A percentile compares a stretch with the other conserved stretches of the same genome.
Conservation (phyloP, 2,797 vertebrate species). For the Eulemur coronatus region DNA sequence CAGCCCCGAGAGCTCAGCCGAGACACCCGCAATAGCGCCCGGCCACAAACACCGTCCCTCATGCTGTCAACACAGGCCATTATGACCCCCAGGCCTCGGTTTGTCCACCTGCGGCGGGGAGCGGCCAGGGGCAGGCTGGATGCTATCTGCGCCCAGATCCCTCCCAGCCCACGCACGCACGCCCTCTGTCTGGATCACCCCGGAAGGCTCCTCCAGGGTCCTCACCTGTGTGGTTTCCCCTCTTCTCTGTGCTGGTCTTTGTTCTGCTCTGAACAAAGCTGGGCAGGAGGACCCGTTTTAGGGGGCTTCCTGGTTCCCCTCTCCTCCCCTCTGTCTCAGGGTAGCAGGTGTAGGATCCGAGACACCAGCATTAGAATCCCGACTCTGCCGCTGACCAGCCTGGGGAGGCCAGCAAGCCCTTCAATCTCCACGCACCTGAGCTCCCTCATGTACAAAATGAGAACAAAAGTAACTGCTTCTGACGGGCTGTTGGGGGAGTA, state of each 20-base stretch:
- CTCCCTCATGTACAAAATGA: not conserved
- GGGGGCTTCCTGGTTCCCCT: not conserved
- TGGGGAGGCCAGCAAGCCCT: not conserved
- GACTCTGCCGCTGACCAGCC: not conserved
- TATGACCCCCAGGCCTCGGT: not conserved
- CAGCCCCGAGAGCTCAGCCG: not conserved
- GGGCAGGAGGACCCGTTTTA: not conserved
- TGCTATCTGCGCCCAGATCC: not conserved
- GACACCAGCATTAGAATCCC: not conserved
- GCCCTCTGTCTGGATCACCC: not conserved
- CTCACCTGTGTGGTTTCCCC: not conserved
- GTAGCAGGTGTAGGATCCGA: not conserved
- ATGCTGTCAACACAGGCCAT: not conserved
- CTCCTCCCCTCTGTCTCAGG: not conserved
- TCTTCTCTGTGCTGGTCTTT: not conserved
- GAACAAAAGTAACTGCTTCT: not conserved
- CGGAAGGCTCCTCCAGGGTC: not conserved
- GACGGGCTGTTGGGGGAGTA: not conserved
- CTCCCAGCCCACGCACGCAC: not conserved
- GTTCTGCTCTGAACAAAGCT: not conserved
- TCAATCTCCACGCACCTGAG: not conserved
- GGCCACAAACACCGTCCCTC: not conserved
- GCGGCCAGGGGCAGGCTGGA: not conserved
- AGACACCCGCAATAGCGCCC: rapidly evolving
- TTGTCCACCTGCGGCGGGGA: not conserved